These are phyloP conservation scores for Tupaia chinensis DNA, from an alignment of 2,113 vertebrate species.

Conservation along the genomic window DNA sequence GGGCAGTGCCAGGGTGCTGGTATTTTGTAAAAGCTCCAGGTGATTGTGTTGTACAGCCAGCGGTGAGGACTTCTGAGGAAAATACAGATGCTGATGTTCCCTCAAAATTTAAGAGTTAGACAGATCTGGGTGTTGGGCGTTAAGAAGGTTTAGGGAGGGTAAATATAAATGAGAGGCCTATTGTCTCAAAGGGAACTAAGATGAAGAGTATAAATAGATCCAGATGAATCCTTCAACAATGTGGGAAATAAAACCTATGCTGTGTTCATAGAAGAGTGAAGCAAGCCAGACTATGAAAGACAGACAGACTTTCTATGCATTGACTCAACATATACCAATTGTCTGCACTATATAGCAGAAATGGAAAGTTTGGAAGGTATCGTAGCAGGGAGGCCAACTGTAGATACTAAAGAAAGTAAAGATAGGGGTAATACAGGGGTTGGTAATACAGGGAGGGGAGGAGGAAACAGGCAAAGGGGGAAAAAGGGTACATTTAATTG, in stretches of 20 bases:
- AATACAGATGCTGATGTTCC: background rate
- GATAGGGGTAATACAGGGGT: too few species aligned
- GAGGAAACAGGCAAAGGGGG: too few species aligned
- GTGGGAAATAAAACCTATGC: background rate
- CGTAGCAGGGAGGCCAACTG: too few species aligned
- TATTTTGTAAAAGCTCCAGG: background rate
- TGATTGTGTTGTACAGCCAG: background rate
- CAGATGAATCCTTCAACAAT: background rate
- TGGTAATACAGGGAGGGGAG: too few species aligned
- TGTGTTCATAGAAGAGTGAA: background rate
- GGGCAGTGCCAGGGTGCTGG: background rate
- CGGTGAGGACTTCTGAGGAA: background rate
- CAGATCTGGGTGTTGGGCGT: background rate
- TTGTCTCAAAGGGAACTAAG: background rate
- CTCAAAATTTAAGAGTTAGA: background rate
- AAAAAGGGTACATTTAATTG: too few species aligned
- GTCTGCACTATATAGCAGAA: too few species aligned
- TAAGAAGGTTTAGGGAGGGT: background rate
- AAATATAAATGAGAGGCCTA: background rate
- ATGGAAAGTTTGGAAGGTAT: too few species aligned
- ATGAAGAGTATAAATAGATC: accelerated
- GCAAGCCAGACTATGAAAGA: too few species aligned
- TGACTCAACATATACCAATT: too few species aligned
- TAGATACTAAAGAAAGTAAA: too few species aligned
- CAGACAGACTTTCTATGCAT: too few species aligned